Base-by-base conservation (phyloP, 2,888 invertebrate genomes). In the Minunthozetes semirufus region DNA sequence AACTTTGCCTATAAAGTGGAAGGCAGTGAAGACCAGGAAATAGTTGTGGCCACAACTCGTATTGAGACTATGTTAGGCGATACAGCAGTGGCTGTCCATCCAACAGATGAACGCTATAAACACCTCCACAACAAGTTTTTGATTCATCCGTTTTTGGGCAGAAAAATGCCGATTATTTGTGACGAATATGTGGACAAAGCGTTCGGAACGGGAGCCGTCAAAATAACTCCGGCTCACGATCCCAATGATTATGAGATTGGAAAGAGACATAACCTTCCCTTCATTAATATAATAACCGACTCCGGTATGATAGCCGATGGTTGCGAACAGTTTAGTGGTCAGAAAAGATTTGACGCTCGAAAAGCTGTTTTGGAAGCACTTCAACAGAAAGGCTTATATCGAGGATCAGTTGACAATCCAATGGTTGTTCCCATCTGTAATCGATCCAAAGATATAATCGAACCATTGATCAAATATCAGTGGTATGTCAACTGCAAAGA, bases 51-150 rank as follows among this genome's bases (percentile, higher is more conserved):
- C 0, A 99, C 99, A 0, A 99, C 99, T 0, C 90, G 99, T 80
- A 89, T 97, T 33, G 99, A 99, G 86, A 99, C 99, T 0, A 97
- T 99, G 93, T 85, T 99, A 15, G 87, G 98, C 0, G 99, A 99
- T 83, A 92, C 94, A 0, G 99, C 95, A 0, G 90, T 99, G 0
- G 98, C 98, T n/a, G 96, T 99, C 0, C 92, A 99, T 85, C 98
- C 99, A 0, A 86, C 90, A 1, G 96, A 99, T 79, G 80, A 80
- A n/a, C 88, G 98, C 80, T 99, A 96, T 82, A 87, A 87, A 76
- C 88, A 89, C 80, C 84, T 94, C 71, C 88, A 93, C 78, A 95
- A 95, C 59, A 91, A 91, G 84, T 86, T 84, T 80, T 88, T 94
- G 1, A 84, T 86, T 59, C 99, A 99, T 87, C 98, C 99, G 0